Evolutionary conservation across 1,140 invertebrate species (phyloP).

Genomic region (Aleiodes sp.): DNA sequence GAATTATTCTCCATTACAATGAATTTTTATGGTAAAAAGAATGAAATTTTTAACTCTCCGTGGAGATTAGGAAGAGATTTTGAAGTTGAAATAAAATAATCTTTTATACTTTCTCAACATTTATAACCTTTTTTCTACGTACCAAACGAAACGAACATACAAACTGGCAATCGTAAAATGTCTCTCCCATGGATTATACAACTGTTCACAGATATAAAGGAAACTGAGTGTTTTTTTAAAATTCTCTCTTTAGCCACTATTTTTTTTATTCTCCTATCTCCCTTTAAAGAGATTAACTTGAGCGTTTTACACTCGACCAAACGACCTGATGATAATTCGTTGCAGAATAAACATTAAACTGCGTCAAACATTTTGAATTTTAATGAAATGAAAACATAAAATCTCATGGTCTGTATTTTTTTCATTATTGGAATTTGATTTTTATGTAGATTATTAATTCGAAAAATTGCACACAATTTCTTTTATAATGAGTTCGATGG

Average conservation of each 20-base stretch:
- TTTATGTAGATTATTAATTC: too few species aligned
- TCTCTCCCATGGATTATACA: neutral
- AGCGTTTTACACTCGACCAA: neutral
- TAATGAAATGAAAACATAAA: neutral
- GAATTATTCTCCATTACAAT: too few species aligned
- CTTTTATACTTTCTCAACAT: too few species aligned
- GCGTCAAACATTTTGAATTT: neutral
- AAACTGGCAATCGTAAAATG: neutral
- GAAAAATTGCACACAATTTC: neutral
- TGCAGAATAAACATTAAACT: neutral
- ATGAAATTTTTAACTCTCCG: too few species aligned
- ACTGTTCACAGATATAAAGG: neutral
- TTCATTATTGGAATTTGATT: neutral
- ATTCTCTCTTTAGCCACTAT: neutral
- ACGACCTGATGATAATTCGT: neutral
- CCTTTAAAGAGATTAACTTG: slow-evolving; percentile 4
- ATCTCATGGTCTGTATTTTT: neutral
- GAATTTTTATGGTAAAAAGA: too few species aligned
- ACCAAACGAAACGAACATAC: too few species aligned
- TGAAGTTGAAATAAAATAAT: too few species aligned
- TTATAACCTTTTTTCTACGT: too few species aligned
- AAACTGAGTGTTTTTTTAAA: neutral
- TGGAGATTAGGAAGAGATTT: too few species aligned
- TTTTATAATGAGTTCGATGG: too few species aligned
- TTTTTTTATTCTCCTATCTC: neutral